Base-by-base conservation (phyloP, 2,797 vertebrate species). In the Notolabrus celidotus region DNA sequence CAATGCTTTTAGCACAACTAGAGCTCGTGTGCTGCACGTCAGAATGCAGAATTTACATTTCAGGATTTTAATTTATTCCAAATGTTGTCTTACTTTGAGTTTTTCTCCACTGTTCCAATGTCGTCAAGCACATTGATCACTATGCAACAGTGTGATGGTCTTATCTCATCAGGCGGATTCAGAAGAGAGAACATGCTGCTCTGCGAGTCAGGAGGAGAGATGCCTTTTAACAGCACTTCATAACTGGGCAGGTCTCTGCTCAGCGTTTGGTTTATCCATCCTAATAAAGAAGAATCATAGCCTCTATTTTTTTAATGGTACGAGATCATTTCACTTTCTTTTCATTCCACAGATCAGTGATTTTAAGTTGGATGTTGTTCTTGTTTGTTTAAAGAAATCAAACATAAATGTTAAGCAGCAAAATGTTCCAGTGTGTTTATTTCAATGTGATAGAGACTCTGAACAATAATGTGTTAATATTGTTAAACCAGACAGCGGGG, bases 71-170 rank as follows among this genome's bases (percentile, higher is more conserved):
- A 29, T 59, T 33, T 57, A 25, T 50, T 65, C 31, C 25, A 45
- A 12, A 5, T 38, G 20, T 38, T 42, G 43, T 58, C 67, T 72
- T 19, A n/a, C 7, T 38, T 36, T 16, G 29, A 34, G 25, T 63
- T 23, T 49, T 22, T 57, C 14, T 33, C 58, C 49, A 19, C 34
- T 27, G 64, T 58, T 47, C 38, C 16, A 46, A 10, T 60, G 11
- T 53, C 15, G 1, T 58, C 22, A 43, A 9, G 56, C 58, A 33
- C n/a, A 25, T 6, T 20, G 19, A 63, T 52, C 41, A 47, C 76
- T 80, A 82, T 87, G 78, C 86, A 89, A 82, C 68, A 69, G 75
- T 56, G 43, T 29, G 23, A 57, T 25, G 1, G 7, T 55, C 52
- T 14, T 8, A 10, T 43, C 19, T 29, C 39, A 33, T 7, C 67